A percentile compares a stretch with the other conserved stretches of the same genome.
These are phyloP conservation scores for Forficula auricularia DNA, from an alignment of 1,140 invertebrate species.

Conservation along the genomic window DNA sequence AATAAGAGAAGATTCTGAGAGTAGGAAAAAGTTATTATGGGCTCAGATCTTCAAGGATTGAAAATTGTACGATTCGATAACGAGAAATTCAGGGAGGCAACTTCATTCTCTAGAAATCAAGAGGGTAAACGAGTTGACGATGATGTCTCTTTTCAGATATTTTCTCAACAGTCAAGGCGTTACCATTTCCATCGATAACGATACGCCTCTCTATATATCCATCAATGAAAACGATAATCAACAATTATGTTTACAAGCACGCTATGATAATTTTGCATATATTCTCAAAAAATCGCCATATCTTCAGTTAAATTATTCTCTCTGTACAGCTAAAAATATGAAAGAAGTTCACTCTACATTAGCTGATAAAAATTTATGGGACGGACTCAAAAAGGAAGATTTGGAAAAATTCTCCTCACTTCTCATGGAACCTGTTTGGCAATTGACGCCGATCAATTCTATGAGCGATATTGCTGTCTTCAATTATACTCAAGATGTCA, in stretches of 20 bases:
- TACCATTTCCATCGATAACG: slow-evolving; percentile 53
- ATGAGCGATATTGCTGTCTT: slow-evolving; percentile 48
- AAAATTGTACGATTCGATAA: too few species aligned
- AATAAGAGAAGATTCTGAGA: too few species aligned
- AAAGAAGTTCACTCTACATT: slow-evolving; percentile 52
- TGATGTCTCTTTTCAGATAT: slow-evolving; percentile 25
- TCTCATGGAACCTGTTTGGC: slow-evolving; percentile 66
- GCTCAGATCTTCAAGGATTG: too few species aligned
- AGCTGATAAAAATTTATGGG: slow-evolving; percentile 58
- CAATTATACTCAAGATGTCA: slow-evolving; percentile 66
- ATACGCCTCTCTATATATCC: slow-evolving; percentile 60
- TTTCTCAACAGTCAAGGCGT: slow-evolving; percentile 72
- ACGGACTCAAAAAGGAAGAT: slow-evolving; percentile 58
- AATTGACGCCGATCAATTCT: slow-evolving; percentile 48
- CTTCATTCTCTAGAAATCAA: too few species aligned
- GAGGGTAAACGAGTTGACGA: too few species aligned
- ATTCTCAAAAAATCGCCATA: slow-evolving; percentile 42
- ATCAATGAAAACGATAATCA: slow-evolving; percentile 34
- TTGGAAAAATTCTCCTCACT: slow-evolving; percentile 51
- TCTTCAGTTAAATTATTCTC: slow-evolving; percentile 63
- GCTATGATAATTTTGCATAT: slow-evolving; percentile 58
- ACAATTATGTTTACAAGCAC: slow-evolving; percentile 54
- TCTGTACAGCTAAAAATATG: slow-evolving; percentile 65
- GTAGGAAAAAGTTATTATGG: too few species aligned
- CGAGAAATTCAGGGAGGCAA: too few species aligned